Base-by-base conservation (phyloP, 2,113 vertebrate species). In the Colaptes auratus region DNA sequence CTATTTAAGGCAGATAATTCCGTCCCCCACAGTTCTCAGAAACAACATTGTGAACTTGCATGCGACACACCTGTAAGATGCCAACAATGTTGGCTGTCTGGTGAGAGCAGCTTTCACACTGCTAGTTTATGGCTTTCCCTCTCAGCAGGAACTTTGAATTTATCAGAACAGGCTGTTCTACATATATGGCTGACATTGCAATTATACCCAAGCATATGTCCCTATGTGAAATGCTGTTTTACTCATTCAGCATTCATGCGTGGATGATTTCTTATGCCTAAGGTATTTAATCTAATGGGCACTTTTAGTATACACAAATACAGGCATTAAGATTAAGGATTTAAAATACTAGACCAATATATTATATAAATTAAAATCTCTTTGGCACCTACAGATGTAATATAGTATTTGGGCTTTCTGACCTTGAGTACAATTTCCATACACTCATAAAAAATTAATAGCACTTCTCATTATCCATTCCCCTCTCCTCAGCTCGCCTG, bases 401-500 rank as follows among this genome's bases (percentile, higher is more conserved):
- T 95, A 87, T 88, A 95, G 83, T 95, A 96, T 91, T 89, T 94
- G 67, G 94, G 89, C 65, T 95, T 96, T 92, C 92, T 97, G 94
- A 97, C 94, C 96, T 97, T 96, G 97, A 96, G 81, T 92, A 74
- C 86, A 92, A 97, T 93, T 97, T 96, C 76, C 92, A 94, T 86
- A 89, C 84, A 84, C 86, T 93, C 90, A 92, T 97, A 96, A 97
- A 98, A 97, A 96, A 96, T 96, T 96, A 96, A 97, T 95, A 82
- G 56, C 6, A 7, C 89, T 82, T 91, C 74, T 97, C 88, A 90
- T 96, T 95, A 96, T 83, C 83, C 58, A 96, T 96, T 95, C 82
- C 61, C 53, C 76, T 96, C 90, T 93, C 65, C 59, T 79, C 76
- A 94, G 52, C 59, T 69, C 1, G 3, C 52, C 46, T 31, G 15